phyloP scores from a whole-genome alignment of 2,888 invertebrate genomes.

The Apamea crenata region DNA sequence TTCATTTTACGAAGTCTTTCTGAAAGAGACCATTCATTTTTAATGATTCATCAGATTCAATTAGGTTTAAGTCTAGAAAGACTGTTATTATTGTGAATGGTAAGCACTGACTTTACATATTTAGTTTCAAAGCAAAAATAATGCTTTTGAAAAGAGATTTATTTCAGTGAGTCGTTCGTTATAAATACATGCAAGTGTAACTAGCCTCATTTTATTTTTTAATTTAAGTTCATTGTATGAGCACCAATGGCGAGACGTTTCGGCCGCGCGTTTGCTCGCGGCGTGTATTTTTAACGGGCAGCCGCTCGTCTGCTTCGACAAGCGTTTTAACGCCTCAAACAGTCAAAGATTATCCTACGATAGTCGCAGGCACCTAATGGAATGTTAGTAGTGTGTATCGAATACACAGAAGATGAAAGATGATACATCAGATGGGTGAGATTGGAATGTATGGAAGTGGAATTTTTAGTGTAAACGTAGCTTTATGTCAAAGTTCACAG shows the following conservation, averaged over 20 bases:
- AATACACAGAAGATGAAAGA: conserved; percentile 57
- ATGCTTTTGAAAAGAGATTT: not conserved
- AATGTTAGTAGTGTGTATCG: conserved; percentile 58
- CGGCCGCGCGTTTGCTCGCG: conserved; percentile 47
- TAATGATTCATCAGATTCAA: conserved; percentile 52
- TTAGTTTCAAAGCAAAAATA: not conserved
- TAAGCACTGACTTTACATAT: conserved; percentile 7
- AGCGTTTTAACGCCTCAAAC: conserved; percentile 64
- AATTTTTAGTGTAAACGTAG: conserved; percentile 53
- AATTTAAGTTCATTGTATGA: not conserved
- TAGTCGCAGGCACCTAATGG: conserved; percentile 53
- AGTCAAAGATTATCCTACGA: conserved; percentile 60
- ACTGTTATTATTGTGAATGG: conserved; percentile 17
- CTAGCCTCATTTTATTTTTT: not conserved
- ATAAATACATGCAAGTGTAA: not conserved
- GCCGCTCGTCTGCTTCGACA: conserved; percentile 53
- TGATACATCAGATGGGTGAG: conserved; percentile 45
- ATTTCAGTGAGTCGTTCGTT: not conserved
- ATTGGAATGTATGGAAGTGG: conserved; percentile 52
- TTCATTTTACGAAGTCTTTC: conserved; percentile 62
- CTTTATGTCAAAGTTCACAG: conserved; percentile 57
- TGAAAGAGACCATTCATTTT: conserved; percentile 43
- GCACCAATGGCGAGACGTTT: conserved; percentile 31
- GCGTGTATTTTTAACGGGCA: conserved; percentile 45
- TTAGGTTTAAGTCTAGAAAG: conserved; percentile 34